Base-by-base conservation (phyloP, 1,140 invertebrate genomes). In the Drosophila grimshawi region DNA sequence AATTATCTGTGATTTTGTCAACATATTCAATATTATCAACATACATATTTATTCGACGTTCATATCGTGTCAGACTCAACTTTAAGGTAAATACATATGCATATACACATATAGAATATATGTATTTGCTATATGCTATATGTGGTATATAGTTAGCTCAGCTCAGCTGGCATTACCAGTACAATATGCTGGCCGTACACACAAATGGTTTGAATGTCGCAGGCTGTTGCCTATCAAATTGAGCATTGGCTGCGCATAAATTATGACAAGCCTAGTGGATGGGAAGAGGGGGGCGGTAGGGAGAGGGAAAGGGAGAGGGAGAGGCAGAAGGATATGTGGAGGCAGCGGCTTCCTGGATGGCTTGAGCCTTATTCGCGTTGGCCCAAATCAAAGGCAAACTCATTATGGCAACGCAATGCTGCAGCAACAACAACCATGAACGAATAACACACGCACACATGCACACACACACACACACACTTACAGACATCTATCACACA, bases 1-100 rank as follows among this genome's bases (percentile, higher is more conserved):
- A 88, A 88, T 88, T 88, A 89, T 88, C 83, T 88, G 83, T 88
- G 83, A 88, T 88, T 88, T 83, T 76, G 83, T 86, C 78, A 86
- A 86, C 80, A 83, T 82, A 82, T 82, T 82, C 49, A 83, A 83
- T 73, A 83, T 80, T 52, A 62, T 52, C 33, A 30, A 57, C 32
- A 39, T 56, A 48, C 48, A 60, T 59, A 62, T 59, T 41, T 52
- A 56, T 41, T 39, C 33, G 43, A 10, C 6, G 11, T 49, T 27
- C 60, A 59, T 30, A 52, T 65, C 55, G 62, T 62, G 39, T 69
- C 60, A 63, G 48, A 62, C 76, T 68, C 68, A 70, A 71, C 60
- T 60, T 63, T 43, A 68, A 86, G 83, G 83, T 86, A 86, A 86
- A 88, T 88, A 88, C 33, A 59, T 29, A 52, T 62, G 32, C 11